These are phyloP conservation scores for Pachyrhynchus sulphureomaculatus DNA, from an alignment of 1,140 invertebrate genomes.

Conservation along the genomic window DNA sequence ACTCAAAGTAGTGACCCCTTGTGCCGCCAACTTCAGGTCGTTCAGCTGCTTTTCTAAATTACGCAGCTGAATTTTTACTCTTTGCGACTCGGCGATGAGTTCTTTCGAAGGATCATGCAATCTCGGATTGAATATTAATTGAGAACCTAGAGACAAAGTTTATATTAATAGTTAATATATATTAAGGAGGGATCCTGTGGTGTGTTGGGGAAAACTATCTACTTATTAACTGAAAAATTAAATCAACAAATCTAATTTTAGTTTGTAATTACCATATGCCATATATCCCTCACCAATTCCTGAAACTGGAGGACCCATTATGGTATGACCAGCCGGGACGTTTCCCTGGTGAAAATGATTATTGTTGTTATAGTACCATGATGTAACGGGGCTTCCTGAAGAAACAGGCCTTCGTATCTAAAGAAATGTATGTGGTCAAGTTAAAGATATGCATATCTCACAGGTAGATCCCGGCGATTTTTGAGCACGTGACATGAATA, in stretches of 20 bases:
- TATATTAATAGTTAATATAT: too few relatives aligned
- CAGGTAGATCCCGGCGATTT: too few relatives aligned
- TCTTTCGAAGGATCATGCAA: slow-evolving; percentile 49
- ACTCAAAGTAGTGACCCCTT: slow-evolving; percentile 53
- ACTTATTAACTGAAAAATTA: too few relatives aligned
- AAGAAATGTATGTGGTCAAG: too few relatives aligned
- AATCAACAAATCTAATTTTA: too few relatives aligned
- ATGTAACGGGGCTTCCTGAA: slow-evolving; percentile 57
- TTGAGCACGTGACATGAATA: too few relatives aligned
- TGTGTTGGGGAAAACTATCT: too few relatives aligned
- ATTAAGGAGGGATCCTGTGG: too few relatives aligned
- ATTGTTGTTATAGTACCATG: slow-evolving; percentile 56
- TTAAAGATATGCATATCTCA: too few relatives aligned
- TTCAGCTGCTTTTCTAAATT: slow-evolving; percentile 66
- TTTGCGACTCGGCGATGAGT: slow-evolving; percentile 61
- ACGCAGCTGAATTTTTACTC: slow-evolving; percentile 64
- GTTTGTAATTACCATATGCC: slow-evolving; percentile 29
- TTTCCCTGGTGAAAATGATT: slow-evolving; percentile 31
- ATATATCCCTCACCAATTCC: slow-evolving; percentile 32
- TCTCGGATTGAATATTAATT: slow-evolving; percentile 47
- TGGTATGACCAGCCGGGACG: slow-evolving; percentile 32
- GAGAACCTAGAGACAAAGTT: slow-evolving; percentile 38
- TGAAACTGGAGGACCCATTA: slow-evolving; percentile 29
- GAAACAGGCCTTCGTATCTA: slow-evolving; percentile 55
- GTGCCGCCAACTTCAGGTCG: slow-evolving; percentile 60